Evolutionary conservation across 1,140 invertebrate genomes (phyloP), one percentile per base, ranked within the genome.

Genomic region (Sitophilus oryzae): DNA sequence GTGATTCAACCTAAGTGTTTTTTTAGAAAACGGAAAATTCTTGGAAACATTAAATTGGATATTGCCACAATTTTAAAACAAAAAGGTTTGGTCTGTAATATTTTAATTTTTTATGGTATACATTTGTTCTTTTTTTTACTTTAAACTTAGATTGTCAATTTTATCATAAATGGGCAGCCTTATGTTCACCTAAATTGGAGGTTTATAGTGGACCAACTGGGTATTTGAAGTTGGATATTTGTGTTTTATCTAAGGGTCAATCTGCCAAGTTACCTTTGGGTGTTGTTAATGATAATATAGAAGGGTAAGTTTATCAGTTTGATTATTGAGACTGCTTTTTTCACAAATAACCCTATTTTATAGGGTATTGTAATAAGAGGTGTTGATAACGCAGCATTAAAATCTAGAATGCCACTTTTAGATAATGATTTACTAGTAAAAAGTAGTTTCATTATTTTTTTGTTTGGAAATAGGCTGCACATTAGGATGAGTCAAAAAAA

Each of bases 61-160:
- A 71, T 86, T 2, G 81, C 79, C 5, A 80, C 81, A 8, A 77
- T 89, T 3, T 88, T 85, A 80, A 71, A 76, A 36, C 81, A 86
- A 66, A 76, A 78, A 72, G 79, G 85, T 88, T 30, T 30, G 5
- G 5, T 30, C 25, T 5, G 5, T 6, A 30, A 11, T 30, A 30
- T 30, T 6, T 30, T 30, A 30, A 30, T 30, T 30, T 30, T 21
- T 38, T 1, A 30, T 54, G 20, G 48, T 41, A 9, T 56, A 89
- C 66, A 75, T 84, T 79, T 80, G 84, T 67, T 85, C 86, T 70
- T 78, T 83, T 0, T 85, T 85, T 66, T 82, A 85, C 59, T 78
- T 82, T 62, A n/a, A n/a, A n/a, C n/a, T n/a, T n/a, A n/a, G 87
- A 86, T 73, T 86, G 85, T 65, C 82, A 85, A 68, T 86, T 87